These are phyloP conservation scores for Toxostoma redivivum DNA, from an alignment of 2,113 vertebrate genomes.

Conservation along the genomic window DNA sequence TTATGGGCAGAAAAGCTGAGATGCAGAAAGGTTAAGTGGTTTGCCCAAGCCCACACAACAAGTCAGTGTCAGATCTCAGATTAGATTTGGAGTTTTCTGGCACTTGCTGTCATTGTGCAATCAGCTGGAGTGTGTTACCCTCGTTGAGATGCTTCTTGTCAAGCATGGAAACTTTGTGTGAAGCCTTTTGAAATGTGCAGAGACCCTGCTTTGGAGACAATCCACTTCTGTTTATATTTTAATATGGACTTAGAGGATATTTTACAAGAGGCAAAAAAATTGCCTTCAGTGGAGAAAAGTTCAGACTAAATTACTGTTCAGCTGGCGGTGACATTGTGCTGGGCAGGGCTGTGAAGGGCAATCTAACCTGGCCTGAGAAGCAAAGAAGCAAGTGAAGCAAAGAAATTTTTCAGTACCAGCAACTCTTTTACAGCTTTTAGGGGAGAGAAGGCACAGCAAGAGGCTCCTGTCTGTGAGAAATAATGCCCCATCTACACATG, in stretches of 20 bases:
- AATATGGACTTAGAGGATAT: neutral
- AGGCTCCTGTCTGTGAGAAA: neutral
- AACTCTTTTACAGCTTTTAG: neutral
- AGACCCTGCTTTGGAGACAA: neutral
- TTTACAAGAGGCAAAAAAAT: neutral
- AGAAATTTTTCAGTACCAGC: neutral
- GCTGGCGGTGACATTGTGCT: neutral
- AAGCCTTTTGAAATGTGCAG: neutral
- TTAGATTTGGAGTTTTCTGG: slow-evolving; percentile 11
- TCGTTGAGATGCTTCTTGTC: neutral
- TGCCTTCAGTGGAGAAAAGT: neutral
- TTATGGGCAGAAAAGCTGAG: slow-evolving; percentile 35
- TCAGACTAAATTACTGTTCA: neutral
- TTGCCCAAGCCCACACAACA: slow-evolving; percentile 25
- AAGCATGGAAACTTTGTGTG: neutral
- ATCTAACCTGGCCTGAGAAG: neutral
- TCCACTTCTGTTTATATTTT: neutral
- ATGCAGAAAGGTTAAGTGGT: slow-evolving; percentile 20
- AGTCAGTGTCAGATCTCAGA: slow-evolving; percentile 31
- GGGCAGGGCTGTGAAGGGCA: neutral
- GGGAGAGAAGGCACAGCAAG: neutral
- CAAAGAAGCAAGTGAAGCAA: neutral
- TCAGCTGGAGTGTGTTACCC: neutral
- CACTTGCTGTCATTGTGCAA: neutral
- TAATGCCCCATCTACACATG: accelerated